Evolutionary conservation across 53 echinoderm and acorn worm genomes (phyloP).

Genomic region (Crossaster papposus): DNA sequence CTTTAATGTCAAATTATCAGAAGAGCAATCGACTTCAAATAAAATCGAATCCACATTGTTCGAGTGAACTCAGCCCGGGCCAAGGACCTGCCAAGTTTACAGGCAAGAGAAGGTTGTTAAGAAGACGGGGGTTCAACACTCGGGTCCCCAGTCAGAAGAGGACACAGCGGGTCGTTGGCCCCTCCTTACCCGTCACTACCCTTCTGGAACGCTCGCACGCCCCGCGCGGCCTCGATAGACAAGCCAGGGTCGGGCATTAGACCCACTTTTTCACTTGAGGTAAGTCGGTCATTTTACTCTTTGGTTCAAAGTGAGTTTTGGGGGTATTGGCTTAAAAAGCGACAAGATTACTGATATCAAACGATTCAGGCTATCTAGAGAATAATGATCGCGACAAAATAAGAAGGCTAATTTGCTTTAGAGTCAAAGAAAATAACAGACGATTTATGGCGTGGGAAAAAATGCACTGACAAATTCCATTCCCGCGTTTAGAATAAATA

Average conservation of each 20-base stretch:
- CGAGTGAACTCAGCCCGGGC: too few species aligned
- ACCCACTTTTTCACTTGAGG: not conserved
- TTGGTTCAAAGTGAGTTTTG: not conserved
- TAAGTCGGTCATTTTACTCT: conserved; percentile 1
- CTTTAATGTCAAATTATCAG: too few species aligned
- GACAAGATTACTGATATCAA: not conserved
- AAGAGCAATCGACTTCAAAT: too few species aligned
- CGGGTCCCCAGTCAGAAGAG: not conserved
- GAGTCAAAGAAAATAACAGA: too few species aligned
- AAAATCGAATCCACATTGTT: too few species aligned
- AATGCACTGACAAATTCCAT: too few species aligned
- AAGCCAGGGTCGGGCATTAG: not conserved
- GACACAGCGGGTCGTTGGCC: conserved; percentile 30
- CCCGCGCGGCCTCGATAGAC: not conserved
- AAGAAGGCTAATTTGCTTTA: not conserved
- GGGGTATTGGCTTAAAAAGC: not conserved
- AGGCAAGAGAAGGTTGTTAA: too few species aligned
- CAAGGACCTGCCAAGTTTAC: too few species aligned
- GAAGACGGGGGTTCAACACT: too few species aligned
- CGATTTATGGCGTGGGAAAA: too few species aligned
- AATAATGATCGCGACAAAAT: not conserved
- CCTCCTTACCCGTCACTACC: conserved; percentile 6
- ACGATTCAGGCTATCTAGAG: conserved; percentile 2
- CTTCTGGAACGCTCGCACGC: not conserved
- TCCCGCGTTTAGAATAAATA: not conserved